A percentile compares a stretch with the other conserved stretches of the same genome.
phyloP scores from a whole-genome alignment of 2,888 invertebrate species.

The Phorcus lineatus region DNA sequence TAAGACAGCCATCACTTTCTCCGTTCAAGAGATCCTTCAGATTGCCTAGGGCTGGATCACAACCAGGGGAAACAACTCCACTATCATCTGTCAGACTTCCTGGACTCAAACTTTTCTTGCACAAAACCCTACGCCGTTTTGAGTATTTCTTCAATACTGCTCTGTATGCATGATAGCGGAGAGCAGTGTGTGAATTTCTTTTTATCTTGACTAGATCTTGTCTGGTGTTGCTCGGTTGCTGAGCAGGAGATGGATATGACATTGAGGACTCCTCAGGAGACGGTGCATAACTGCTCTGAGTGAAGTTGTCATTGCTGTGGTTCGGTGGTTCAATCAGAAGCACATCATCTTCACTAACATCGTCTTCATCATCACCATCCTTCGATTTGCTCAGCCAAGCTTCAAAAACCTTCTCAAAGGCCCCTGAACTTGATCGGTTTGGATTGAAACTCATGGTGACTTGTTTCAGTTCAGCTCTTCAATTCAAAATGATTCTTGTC shows the following conservation, averaged over 20 bases:
- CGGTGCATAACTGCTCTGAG: neutral
- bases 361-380: neutral
- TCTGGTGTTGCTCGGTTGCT: neutral
- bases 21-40: neutral
- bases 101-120: neutral
- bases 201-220: neutral
- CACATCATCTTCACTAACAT: neutral
- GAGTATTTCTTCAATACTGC: conserved; percentile 1
- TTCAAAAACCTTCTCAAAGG: conserved; percentile 19
- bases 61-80: conserved; percentile 5
- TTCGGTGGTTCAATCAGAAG: neutral
- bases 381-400: conserved; percentile 11
- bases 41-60: neutral
- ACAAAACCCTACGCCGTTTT: neutral
- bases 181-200: neutral
- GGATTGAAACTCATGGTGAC: neutral
- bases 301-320: neutral
- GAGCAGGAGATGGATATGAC: neutral
- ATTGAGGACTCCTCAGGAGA: neutral
- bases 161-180: neutral
- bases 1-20: conserved; percentile 2
- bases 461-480: neutral
- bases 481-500: neutral
- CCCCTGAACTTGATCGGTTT: neutral
- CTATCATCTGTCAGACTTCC: conserved; percentile 2